A percentile compares a stretch with the other conserved stretches of the same genome.
phyloP scores from a whole-genome alignment of 2,888 invertebrate genomes.

The Acleris literana region DNA sequence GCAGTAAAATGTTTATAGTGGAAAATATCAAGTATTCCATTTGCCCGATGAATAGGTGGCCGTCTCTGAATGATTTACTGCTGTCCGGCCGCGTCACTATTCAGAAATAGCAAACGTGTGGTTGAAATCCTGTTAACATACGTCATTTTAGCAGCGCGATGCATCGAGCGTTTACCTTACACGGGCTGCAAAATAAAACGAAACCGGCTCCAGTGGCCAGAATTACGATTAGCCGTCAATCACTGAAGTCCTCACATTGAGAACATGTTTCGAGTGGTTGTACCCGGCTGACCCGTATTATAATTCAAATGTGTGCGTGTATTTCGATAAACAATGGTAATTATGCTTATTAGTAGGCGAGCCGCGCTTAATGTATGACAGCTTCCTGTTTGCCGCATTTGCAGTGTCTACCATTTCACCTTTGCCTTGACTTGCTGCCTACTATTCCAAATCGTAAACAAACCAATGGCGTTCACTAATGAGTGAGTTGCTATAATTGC shows the following conservation, averaged over 20 bases:
- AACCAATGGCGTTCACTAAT: not conserved
- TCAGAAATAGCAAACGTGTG: slow-evolving; percentile 14
- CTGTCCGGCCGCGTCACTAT: slow-evolving; percentile 30
- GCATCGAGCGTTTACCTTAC: slow-evolving; percentile 56
- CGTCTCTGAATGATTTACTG: slow-evolving; percentile 53
- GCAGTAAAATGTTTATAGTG: slow-evolving; percentile 17
- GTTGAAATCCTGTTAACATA: slow-evolving; percentile 15
- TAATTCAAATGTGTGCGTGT: slow-evolving; percentile 40
- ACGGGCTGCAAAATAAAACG: slow-evolving; percentile 52
- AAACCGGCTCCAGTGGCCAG: slow-evolving; percentile 74
- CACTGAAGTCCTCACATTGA: slow-evolving; percentile 27
- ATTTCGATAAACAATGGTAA: slow-evolving; percentile 54
- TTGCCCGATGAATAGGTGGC: slow-evolving; percentile 39
- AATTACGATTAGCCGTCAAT: slow-evolving; percentile 64
- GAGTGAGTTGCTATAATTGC: too few relatives aligned
- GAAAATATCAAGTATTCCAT: slow-evolving; percentile 33
- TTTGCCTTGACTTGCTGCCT: slow-evolving; percentile 51
- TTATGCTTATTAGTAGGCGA: slow-evolving; percentile 49
- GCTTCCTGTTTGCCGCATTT: slow-evolving; percentile 68
- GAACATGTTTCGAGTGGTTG: slow-evolving; percentile 6
- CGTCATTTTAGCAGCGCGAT: slow-evolving; percentile 37
- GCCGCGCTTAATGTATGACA: slow-evolving; percentile 55
- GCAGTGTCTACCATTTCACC: slow-evolving; percentile 48
- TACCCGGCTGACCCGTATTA: slow-evolving; percentile 36
- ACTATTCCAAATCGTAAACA: not conserved